Conservation (phyloP, 2,113 vertebrate species). For the Aphyosemion australe region DNA sequence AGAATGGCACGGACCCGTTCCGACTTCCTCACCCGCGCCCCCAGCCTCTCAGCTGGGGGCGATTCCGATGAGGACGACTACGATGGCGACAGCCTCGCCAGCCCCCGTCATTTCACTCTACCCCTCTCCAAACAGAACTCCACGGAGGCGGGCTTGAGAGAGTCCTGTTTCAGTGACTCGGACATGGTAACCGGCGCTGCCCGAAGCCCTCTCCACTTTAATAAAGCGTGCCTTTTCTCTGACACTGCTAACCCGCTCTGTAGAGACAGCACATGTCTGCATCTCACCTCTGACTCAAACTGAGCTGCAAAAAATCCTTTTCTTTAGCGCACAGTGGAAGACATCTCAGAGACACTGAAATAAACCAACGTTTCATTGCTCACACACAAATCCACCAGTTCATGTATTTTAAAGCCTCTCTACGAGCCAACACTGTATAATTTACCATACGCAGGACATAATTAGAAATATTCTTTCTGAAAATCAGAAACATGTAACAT, state of each 20-base stretch:
- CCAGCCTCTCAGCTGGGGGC: conserved; percentile 87
- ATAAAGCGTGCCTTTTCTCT: conserved; percentile 55
- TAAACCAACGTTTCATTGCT: too few relatives aligned
- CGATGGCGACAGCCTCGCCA: conserved; percentile 83
- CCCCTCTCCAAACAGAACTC: conserved; percentile 84
- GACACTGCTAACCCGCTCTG: conserved; percentile 80
- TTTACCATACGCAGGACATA: not conserved
- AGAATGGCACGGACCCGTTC: conserved; percentile 99
- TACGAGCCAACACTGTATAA: too few relatives aligned
- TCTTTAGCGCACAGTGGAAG: conserved; percentile 13
- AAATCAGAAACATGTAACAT: conserved; percentile 30
- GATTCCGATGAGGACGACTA: conserved; percentile 96
- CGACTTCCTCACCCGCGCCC: conserved; percentile 98
- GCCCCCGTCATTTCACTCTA: conserved; percentile 80
- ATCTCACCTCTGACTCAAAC: conserved; percentile 63
- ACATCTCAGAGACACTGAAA: conserved; percentile 24
- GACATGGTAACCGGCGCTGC: conserved; percentile 92
- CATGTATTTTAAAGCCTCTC: too few relatives aligned
- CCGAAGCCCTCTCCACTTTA: conserved; percentile 36
- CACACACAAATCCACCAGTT: too few relatives aligned
- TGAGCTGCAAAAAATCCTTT: conserved; percentile 29
- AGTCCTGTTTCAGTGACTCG: conserved; percentile 99
- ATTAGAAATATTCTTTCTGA: conserved; percentile 60
- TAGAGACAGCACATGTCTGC: conserved; percentile 74
- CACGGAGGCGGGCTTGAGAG: conserved; percentile 80